phyloP scores from a whole-genome alignment of 2,888 invertebrate genomes.

The Lottia gigantea region DNA sequence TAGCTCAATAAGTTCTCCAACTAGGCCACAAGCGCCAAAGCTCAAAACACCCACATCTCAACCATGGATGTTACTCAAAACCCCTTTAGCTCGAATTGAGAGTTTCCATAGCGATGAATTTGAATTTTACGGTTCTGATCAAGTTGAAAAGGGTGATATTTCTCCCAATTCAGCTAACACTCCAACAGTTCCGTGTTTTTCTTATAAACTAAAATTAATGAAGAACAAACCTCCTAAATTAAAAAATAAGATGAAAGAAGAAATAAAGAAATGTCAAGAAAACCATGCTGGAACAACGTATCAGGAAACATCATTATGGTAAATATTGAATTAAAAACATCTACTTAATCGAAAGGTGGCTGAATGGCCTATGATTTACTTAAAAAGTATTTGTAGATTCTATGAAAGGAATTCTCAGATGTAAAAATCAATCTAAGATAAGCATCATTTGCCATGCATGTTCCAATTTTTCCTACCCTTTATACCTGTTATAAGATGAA shows the following conservation, averaged over 20 bases:
- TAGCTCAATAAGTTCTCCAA: conserved; percentile 4
- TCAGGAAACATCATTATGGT: conserved; percentile 12
- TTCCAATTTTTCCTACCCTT: too few relatives aligned
- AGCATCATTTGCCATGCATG: too few relatives aligned
- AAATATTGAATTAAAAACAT: neutral
- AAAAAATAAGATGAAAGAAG: conserved; percentile 27
- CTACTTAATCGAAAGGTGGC: too few relatives aligned
- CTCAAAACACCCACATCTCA: conserved; percentile 50
- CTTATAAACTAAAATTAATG: conserved; percentile 51
- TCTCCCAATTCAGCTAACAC: conserved; percentile 52
- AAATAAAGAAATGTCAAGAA: neutral
- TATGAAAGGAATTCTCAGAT: too few relatives aligned
- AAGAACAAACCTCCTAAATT: conserved; percentile 50
- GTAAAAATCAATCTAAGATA: too few relatives aligned
- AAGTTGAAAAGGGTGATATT: conserved; percentile 36
- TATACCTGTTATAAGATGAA: too few relatives aligned
- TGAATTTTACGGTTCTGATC: conserved; percentile 46
- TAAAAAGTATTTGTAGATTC: too few relatives aligned
- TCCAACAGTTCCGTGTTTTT: conserved; percentile 60
- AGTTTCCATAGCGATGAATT: conserved; percentile 64
- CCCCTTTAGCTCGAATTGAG: conserved; percentile 60
- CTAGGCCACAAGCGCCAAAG: conserved; percentile 16
- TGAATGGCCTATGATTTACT: too few relatives aligned
- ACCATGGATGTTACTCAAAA: conserved; percentile 53
- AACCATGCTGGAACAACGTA: neutral